Evolutionary conservation across 35 echinoderm and acorn worm genomes (phyloP).

Genomic region (Diadema setosum): DNA sequence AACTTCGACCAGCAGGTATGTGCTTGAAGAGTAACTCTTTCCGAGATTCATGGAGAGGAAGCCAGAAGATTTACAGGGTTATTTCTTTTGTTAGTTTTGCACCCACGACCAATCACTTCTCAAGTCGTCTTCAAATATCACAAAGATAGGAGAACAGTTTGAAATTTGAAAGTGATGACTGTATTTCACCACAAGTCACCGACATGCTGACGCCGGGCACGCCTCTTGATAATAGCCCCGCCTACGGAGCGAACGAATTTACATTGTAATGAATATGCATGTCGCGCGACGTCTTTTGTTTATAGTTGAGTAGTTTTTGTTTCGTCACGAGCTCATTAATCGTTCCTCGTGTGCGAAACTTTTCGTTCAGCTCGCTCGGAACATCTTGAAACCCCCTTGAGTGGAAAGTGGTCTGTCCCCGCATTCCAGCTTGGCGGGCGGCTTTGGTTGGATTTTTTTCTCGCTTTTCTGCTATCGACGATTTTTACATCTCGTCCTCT

Average conservation of each 20-base stretch:
- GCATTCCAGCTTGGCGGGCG: conserved; percentile 26
- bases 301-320: background rate
- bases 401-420: background rate
- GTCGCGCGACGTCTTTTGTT: background rate
- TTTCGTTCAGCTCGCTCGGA: background rate
- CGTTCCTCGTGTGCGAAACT: background rate
- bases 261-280: background rate
- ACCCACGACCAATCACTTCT: too few relatives aligned
- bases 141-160: too few relatives aligned
- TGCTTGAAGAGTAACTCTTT: too few relatives aligned
- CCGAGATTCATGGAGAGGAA: too few relatives aligned
- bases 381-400: background rate
- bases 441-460: background rate
- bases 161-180: too few relatives aligned
- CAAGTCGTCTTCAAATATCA: too few relatives aligned
- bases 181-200: too few relatives aligned
- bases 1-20: too few relatives aligned
- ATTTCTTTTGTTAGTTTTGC: too few relatives aligned
- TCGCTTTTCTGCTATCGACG: background rate
- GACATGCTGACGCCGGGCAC: too few relatives aligned
- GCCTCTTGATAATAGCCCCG: background rate
- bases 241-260: too few relatives aligned
- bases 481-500: background rate
- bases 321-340: background rate
- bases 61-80: too few relatives aligned